Percentiles rank a stretch among this genome's conserved stretches.
phyloP scores from a whole-genome alignment of 2,888 invertebrate genomes.

The Calliopum simillimum region DNA sequence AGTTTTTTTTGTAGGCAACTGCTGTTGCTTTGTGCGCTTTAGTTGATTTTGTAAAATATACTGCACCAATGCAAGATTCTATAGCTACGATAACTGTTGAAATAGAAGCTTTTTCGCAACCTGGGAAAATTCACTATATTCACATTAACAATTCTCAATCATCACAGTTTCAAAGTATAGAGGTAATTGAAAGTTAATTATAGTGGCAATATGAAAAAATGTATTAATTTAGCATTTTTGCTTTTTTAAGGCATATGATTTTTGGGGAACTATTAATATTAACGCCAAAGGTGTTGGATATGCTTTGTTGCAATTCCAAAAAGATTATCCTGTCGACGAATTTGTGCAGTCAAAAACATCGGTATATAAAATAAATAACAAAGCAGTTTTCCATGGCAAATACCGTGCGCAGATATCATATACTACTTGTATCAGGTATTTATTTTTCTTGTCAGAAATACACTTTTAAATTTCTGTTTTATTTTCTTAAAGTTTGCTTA shows the following conservation, averaged over 20 bases:
- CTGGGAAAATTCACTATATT: constrained; percentile 68
- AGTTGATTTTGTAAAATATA: constrained; percentile 84
- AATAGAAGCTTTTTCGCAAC: constrained; percentile 82
- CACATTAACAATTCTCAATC: constrained; percentile 78
- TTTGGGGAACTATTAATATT: constrained; percentile 92
- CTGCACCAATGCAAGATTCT: constrained; percentile 84
- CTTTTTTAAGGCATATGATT: constrained; percentile 79
- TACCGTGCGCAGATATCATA: constrained; percentile 91
- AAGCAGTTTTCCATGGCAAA: constrained; percentile 81
- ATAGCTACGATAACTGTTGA: constrained; percentile 77
- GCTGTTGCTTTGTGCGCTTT: constrained; percentile 86
- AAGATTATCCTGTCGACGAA: constrained; percentile 87
- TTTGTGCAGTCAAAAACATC: constrained; percentile 80
- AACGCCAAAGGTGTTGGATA: constrained; percentile 89
- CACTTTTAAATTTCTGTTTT: constrained; percentile 19
- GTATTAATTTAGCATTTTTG: background rate
- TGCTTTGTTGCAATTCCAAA: constrained; percentile 89
- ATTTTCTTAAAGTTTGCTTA: constrained; percentile 74
- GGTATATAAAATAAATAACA: constrained; percentile 79
- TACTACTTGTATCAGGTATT: constrained; percentile 83
- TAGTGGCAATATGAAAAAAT: background rate
- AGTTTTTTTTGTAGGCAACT: constrained; percentile 74
- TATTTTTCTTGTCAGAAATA: background rate
- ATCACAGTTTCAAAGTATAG: constrained; percentile 78
- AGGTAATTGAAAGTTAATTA: constrained; percentile 67